Conservation (phyloP, 2,113 vertebrate genomes). For the Carassius carassius region DNA sequence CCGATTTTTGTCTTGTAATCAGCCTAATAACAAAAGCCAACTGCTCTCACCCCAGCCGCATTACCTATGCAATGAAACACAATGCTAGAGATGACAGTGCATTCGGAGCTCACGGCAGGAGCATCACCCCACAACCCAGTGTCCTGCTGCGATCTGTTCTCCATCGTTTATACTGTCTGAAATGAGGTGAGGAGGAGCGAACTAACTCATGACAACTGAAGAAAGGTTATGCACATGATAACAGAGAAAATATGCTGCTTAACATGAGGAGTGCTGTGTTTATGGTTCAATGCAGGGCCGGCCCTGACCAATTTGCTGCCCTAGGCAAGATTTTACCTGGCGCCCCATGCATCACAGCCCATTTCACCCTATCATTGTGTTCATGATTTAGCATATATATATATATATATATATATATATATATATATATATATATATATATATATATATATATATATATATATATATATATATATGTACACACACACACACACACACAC, state of each 20-base stretch:
- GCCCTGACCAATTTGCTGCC: no score
- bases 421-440: no score
- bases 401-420: no score
- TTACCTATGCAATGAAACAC: slow-evolving; percentile 5
- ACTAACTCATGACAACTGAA: slow-evolving; percentile 41
- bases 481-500: no score
- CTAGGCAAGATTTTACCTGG: no score
- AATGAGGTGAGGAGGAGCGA: not conserved
- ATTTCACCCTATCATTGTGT: no score
- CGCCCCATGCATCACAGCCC: no score
- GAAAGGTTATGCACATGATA: slow-evolving; percentile 17
- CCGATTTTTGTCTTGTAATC: not conserved
- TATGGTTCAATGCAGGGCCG: no score
- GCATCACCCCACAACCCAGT: not conserved
- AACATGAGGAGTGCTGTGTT: not conserved
- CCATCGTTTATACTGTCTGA: slow-evolving; percentile 22
- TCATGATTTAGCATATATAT: no score
- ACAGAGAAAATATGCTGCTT: not conserved
- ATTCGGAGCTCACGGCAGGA: not conserved
- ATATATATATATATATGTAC: no score
- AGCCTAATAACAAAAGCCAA: not conserved
- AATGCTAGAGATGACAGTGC: slow-evolving; percentile 13
- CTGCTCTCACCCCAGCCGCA: not conserved
- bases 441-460: no score
- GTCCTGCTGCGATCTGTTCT: slow-evolving; percentile 29